Conservation (phyloP, 2,113 vertebrate species). For the Urocitellus parryii region DNA sequence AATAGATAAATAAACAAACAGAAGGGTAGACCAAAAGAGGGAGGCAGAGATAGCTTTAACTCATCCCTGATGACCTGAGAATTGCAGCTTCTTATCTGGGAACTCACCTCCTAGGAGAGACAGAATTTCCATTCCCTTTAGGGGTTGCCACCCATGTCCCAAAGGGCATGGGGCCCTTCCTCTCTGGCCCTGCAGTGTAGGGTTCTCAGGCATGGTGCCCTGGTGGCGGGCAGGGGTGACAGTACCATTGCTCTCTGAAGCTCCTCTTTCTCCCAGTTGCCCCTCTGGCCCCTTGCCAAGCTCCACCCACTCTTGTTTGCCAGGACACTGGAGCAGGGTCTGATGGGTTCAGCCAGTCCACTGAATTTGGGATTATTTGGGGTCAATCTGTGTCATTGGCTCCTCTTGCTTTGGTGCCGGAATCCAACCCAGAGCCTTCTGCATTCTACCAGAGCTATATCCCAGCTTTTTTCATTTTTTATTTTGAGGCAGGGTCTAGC, state of each 20-base stretch:
- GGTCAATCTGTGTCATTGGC: background rate
- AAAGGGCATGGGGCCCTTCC: background rate
- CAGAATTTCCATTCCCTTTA: background rate
- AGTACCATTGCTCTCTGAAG: background rate
- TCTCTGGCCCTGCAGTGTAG: background rate
- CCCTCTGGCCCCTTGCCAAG: no score
- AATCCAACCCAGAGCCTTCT: background rate
- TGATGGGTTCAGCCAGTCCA: no score
- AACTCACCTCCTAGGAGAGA: background rate
- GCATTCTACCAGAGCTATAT: background rate
- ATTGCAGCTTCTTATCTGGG: background rate
- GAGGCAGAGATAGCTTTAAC: fast-evolving
- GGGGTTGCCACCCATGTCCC: background rate
- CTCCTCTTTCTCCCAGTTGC: background rate
- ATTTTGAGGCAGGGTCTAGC: background rate
- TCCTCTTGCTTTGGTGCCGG: background rate
- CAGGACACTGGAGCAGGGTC: background rate
- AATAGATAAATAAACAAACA: background rate
- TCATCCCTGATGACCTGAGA: background rate
- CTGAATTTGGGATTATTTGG: background rate
- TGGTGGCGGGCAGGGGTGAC: background rate
- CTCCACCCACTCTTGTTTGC: background rate
- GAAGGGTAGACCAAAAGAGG: no score
- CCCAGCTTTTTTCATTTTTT: background rate
- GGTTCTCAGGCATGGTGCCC: background rate